phyloP scores from a whole-genome alignment of 37 sponge, comb jelly and placozoan species.

The Aphrocallistes beatrix region DNA sequence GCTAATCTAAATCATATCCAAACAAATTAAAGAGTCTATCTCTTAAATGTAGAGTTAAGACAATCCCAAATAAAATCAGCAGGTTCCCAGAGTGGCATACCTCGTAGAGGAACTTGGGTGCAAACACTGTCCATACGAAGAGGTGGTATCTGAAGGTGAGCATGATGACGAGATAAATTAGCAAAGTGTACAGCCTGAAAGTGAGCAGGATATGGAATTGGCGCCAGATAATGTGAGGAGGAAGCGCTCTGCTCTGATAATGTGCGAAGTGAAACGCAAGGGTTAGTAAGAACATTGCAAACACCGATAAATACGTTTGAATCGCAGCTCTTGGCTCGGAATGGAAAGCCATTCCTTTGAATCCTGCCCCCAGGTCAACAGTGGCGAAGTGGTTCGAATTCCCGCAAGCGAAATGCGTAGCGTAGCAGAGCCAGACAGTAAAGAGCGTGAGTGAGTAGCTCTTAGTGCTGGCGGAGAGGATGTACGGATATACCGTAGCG shows the following conservation, averaged over 20 bases:
- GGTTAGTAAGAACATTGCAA: not conserved
- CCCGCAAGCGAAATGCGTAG: not conserved
- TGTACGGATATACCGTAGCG: not conserved
- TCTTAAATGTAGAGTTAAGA: too few species aligned
- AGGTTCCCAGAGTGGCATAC: not conserved
- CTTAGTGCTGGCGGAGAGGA: not conserved
- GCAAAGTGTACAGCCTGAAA: not conserved
- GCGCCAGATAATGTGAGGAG: not conserved
- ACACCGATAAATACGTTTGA: not conserved
- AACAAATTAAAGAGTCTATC: too few species aligned
- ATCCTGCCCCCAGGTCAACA: slow-evolving; percentile 15
- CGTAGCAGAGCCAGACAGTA: not conserved
- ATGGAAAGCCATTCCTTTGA: not conserved
- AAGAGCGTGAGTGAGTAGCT: not conserved
- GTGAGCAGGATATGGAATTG: not conserved
- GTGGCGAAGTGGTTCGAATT: slow-evolving; percentile 23
- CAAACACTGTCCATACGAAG: slow-evolving; percentile 12
- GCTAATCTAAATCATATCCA: too few species aligned
- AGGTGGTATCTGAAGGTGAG: slow-evolving; percentile 6
- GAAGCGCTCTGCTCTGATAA: too few species aligned
- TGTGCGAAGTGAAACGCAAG: not conserved
- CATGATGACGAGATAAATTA: not conserved
- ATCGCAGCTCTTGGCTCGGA: not conserved
- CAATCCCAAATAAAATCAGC: not conserved
- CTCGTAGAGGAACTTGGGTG: not conserved